Evolutionary conservation across 2,113 vertebrate genomes (phyloP).

Genomic region (Saccopteryx leptura): DNA sequence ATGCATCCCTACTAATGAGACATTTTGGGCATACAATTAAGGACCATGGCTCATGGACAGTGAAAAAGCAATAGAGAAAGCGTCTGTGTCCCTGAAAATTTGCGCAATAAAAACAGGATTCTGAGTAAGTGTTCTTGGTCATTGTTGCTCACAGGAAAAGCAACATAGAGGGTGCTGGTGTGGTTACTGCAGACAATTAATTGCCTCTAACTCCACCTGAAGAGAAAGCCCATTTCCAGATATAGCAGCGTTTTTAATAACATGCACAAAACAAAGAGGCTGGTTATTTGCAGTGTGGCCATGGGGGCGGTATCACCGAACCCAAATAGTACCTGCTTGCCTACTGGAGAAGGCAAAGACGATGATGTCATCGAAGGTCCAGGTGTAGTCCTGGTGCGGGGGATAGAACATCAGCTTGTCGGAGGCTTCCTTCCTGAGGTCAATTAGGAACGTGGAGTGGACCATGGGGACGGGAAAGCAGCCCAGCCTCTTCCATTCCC

Average conservation of each 20-base stretch:
- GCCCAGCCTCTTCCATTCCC: slow-evolving; percentile 96
- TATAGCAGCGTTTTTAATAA: not conserved
- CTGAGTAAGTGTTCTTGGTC: not conserved
- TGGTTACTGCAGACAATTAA: not conserved
- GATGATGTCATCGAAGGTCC: slow-evolving; percentile 99
- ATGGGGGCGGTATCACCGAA: not conserved
- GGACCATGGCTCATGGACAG: not conserved
- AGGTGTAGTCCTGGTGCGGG: slow-evolving; percentile 96
- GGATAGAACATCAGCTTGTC: slow-evolving; percentile 93
- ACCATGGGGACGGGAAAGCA: slow-evolving; percentile 97
- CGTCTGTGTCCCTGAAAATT: not conserved
- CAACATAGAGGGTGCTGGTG: not conserved
- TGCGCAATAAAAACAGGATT: not conserved
- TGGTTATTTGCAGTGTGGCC: not conserved
- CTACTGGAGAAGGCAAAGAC: slow-evolving; percentile 98
- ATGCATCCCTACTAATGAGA: not conserved
- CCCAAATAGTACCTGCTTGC: slow-evolving; percentile 91
- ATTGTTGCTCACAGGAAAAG: not conserved
- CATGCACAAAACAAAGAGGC: not conserved
- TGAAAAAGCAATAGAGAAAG: not conserved
- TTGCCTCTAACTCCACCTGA: not conserved
- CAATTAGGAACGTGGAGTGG: slow-evolving; percentile 97
- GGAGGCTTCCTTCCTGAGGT: slow-evolving; percentile 94
- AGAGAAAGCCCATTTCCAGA: not conserved
- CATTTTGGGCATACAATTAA: not conserved